Evolutionary conservation across 2,888 invertebrate genomes (phyloP), one percentile per base, ranked within the genome.

Genomic region (Notodonta ziczac): DNA sequence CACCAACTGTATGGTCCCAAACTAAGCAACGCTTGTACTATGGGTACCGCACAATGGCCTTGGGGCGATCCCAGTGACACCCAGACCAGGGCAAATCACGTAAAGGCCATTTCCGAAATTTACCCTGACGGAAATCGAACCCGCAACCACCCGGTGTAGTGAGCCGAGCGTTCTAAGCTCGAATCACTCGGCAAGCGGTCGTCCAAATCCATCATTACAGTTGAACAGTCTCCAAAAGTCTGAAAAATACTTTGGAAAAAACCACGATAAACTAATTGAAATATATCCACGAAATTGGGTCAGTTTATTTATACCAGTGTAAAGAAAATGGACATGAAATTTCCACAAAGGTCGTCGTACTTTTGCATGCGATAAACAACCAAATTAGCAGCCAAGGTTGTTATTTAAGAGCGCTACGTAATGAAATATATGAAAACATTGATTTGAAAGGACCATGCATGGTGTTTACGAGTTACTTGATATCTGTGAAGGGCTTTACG

Each of bases 311-410:
- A 62, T 58, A 52, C 32, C 56, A 57, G 51, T 32, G n/a, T 60
- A 44, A 13, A 6, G 2, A 5, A 35, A 50, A 42, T 13, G 51
- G 42, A 50, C 55, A 62, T 65, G 50, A 57, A 59, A 61, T n/a
- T 60, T 62, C 57, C 51, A 48, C 61, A 63, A 56, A 62, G 75
- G 71, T 71, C 75, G 52, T 58, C 61, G 75, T 61, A 70, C 72
- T 69, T 44, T 65, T 16, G 67, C 56, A 50, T 52, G 68, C 62
- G 65, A 77, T 71, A 74, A 70, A 73, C 65, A 60, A 58, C 70
- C 63, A 60, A 72, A 70, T 75, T 75, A 70, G 63, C 63, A 61
- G 59, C 59, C 71, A 73, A 75, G 76, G 75, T 58, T 65, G 48
- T 48, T 46, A 14, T 24, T 24, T 24, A 24, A 24, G 39, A 14